These are phyloP conservation scores for Muntiacus reevesi DNA, from an alignment of 2,113 vertebrate species.

Conservation along the genomic window DNA sequence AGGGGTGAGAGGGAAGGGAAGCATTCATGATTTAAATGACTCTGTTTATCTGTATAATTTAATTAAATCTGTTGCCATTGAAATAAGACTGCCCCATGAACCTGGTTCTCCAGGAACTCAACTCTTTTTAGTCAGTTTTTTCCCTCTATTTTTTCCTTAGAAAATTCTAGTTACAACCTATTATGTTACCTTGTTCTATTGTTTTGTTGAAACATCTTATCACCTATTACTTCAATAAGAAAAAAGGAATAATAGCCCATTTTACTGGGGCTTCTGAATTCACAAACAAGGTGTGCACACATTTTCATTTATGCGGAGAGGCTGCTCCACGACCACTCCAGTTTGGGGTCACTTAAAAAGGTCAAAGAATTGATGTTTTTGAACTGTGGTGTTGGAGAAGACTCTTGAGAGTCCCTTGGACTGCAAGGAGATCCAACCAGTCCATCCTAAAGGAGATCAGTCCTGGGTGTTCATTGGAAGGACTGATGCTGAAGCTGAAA, in stretches of 20 bases:
- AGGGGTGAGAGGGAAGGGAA: background rate
- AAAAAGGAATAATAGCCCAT: background rate
- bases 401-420: no score
- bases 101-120: background rate
- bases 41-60: background rate
- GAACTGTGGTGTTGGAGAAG: no score
- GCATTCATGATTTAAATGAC: background rate
- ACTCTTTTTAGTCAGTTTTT: background rate
- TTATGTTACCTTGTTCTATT: background rate
- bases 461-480: no score
- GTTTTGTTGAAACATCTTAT: background rate
- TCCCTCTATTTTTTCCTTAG: background rate
- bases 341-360: background rate
- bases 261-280: background rate
- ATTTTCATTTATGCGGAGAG: background rate
- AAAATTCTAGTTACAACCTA: constrained; percentile 15
- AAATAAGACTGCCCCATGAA: background rate
- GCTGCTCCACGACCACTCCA: background rate
- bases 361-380: background rate
- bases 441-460: no score
- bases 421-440: no score
- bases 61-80: background rate
- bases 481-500: no score
- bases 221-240: background rate
- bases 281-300: background rate